Base-by-base conservation (phyloP, 2,797 vertebrate genomes). In the Chaetodon trifasciatus region DNA sequence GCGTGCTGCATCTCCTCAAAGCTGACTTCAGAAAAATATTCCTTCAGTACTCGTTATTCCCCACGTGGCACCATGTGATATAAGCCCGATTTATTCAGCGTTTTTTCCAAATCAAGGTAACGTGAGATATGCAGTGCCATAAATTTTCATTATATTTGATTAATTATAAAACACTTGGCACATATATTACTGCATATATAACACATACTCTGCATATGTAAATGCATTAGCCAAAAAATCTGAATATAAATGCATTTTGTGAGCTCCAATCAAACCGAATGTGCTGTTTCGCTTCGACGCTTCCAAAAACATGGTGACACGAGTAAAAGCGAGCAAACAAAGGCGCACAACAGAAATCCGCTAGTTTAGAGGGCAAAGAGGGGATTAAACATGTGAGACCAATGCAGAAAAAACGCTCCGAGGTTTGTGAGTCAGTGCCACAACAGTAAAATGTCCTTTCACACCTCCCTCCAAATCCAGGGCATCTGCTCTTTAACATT, bases 391-490 rank as follows among this genome's bases (percentile, higher is more conserved):
- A 55, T 74, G 44, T 74, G 77, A 83, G 61, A 77, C 24, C 23
- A 40, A 65, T 21, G n/a, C 42, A 57, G 66, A 44, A 19, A 60
- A 61, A 78, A 73, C n/a, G 78, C 86, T 85, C 46, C 75, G 72
- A 76, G 79, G 79, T 84, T 81, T 82, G 70, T 76, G 86, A 84
- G 84, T 87, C 85, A 74, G 75, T 78, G 81, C 76, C 76, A 76
- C 76, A 86, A 84, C 81, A 76, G 47, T 83, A 83, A 88, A 91
- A 88, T 80, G 87, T 92, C 91, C 87, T 93, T 91, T 91, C 88
- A 85, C 81, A 84, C 81, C 69, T 60, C 60, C 67, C 21, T 86
- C 80, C 70, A 82, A 75, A 82, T 81, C 86, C 70, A 69, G 19
- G 85, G 85, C 82, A 90, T 91, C 89, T 91, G 89, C 85, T 89